phyloP scores from a whole-genome alignment of 2,888 invertebrate genomes.

The Mythimna pallens region DNA sequence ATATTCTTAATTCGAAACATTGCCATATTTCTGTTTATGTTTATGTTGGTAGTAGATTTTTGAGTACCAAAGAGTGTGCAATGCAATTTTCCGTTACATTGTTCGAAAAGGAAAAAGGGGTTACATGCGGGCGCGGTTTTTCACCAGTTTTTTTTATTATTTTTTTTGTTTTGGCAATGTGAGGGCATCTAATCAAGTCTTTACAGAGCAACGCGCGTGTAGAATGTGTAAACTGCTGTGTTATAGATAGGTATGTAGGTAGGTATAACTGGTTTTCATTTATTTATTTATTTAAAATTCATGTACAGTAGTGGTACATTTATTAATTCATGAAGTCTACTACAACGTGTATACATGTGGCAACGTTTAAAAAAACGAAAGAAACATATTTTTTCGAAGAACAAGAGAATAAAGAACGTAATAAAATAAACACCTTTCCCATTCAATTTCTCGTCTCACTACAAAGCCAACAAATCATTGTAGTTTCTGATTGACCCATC shows the following conservation, averaged over 20 bases:
- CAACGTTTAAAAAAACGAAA: too few relatives aligned
- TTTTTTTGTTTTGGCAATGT: background rate
- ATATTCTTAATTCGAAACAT: background rate
- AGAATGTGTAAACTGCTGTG: background rate
- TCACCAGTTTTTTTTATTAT: constrained; percentile 11
- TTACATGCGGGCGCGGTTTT: constrained; percentile 24
- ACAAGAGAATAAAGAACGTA: background rate
- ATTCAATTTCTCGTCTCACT: background rate
- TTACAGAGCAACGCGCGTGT: background rate
- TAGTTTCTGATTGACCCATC: constrained; percentile 16
- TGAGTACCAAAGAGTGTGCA: background rate
- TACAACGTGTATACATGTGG: too few relatives aligned
- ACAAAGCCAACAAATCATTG: background rate
- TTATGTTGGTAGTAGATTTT: background rate
- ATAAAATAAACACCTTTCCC: background rate
- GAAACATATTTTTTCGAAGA: too few relatives aligned
- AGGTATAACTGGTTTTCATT: too few relatives aligned
- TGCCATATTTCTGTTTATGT: background rate
- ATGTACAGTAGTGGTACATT: too few relatives aligned
- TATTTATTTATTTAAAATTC: too few relatives aligned
- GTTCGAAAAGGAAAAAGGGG: constrained; percentile 8
- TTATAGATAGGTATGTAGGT: too few relatives aligned
- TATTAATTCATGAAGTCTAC: too few relatives aligned
- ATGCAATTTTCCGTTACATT: constrained; percentile 8
- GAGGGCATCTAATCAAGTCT: constrained; percentile 12